A percentile compares a stretch with the other conserved stretches of the same genome.
phyloP scores from a whole-genome alignment of 1,140 invertebrate species.

The Drosophila mauritiana region DNA sequence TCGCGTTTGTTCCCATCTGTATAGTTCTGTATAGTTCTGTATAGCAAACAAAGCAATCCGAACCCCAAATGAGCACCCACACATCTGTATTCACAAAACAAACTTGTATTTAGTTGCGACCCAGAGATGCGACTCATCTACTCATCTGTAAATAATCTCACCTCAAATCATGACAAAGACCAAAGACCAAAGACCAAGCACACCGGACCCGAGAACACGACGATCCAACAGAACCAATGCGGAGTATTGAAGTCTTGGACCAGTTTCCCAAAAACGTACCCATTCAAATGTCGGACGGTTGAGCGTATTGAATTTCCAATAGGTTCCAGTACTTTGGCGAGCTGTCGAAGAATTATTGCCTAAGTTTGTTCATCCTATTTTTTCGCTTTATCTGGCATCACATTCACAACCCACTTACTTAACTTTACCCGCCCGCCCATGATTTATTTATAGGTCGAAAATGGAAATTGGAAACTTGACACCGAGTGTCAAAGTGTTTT shows the following conservation, averaged over 20 bases:
- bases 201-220: slow-evolving; percentile 11
- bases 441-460: slow-evolving; percentile 61
- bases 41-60: slow-evolving; percentile 39
- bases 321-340: slow-evolving; percentile 33
- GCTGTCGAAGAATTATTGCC: slow-evolving; percentile 39
- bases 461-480: slow-evolving; percentile 56
- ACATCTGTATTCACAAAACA: slow-evolving; percentile 63
- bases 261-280: slow-evolving; percentile 15
- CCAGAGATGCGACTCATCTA: slow-evolving; percentile 50
- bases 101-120: slow-evolving; percentile 61
- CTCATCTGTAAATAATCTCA: slow-evolving; percentile 78
- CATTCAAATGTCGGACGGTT: slow-evolving; percentile 34
- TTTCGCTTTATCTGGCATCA: slow-evolving; percentile 43
- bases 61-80: slow-evolving; percentile 55
- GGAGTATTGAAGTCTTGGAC: slow-evolving; percentile 27
- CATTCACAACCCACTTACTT: slow-evolving; percentile 46
- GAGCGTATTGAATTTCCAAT: slow-evolving; percentile 46
- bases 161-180: slow-evolving; percentile 55
- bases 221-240: slow-evolving; percentile 1
- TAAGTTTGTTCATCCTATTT: slow-evolving; percentile 22
- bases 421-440: slow-evolving; percentile 25
- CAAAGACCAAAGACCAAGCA: not conserved
- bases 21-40: slow-evolving; percentile 33
- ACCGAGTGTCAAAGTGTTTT: slow-evolving; percentile 50
- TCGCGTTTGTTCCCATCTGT: slow-evolving; percentile 56